phyloP scores from a whole-genome alignment of 2,888 invertebrate species.

The Diplazon laetatorius region DNA sequence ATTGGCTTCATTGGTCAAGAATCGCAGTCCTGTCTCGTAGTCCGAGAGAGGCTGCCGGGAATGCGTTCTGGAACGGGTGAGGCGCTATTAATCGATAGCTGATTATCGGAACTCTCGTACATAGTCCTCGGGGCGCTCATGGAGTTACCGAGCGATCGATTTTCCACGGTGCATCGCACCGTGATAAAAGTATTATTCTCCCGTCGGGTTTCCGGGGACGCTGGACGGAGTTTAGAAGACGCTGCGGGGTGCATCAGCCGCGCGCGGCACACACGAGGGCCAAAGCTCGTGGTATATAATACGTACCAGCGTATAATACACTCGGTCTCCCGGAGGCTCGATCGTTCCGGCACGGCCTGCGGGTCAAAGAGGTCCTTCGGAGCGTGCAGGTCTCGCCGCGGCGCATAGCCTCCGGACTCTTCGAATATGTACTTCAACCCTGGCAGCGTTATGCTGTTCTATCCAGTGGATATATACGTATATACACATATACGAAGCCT shows the following conservation, averaged over 20 bases:
- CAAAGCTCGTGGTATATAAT: conserved; percentile 51
- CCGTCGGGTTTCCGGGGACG: conserved; percentile 44
- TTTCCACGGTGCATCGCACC: conserved; percentile 60
- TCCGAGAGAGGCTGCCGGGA: conserved; percentile 49
- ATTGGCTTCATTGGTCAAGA: conserved; percentile 56
- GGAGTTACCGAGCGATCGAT: conserved; percentile 55
- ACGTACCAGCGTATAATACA: conserved; percentile 18
- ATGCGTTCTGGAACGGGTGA: conserved; percentile 28
- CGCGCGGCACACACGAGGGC: conserved; percentile 51
- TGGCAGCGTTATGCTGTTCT: conserved; percentile 20
- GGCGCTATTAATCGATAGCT: conserved; percentile 62
- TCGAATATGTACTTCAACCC: conserved; percentile 42
- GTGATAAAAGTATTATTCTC: conserved; percentile 46
- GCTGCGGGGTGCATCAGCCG: conserved; percentile 57
- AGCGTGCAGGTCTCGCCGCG: conserved; percentile 63
- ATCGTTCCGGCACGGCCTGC: conserved; percentile 63
- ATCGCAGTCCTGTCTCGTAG: conserved; percentile 59
- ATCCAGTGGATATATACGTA: background rate
- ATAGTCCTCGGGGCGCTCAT: conserved; percentile 26
- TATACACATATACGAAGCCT: conserved; percentile 1
- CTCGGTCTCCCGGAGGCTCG: conserved; percentile 61
- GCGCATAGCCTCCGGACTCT: conserved; percentile 40
- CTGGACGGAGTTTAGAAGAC: conserved; percentile 60
- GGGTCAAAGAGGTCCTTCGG: conserved; percentile 66
- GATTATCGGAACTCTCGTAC: conserved; percentile 50